Percentiles rank a stretch among this genome's conserved stretches.
Conservation (phyloP, 2,888 invertebrate species). For the Papilio gigon region DNA sequence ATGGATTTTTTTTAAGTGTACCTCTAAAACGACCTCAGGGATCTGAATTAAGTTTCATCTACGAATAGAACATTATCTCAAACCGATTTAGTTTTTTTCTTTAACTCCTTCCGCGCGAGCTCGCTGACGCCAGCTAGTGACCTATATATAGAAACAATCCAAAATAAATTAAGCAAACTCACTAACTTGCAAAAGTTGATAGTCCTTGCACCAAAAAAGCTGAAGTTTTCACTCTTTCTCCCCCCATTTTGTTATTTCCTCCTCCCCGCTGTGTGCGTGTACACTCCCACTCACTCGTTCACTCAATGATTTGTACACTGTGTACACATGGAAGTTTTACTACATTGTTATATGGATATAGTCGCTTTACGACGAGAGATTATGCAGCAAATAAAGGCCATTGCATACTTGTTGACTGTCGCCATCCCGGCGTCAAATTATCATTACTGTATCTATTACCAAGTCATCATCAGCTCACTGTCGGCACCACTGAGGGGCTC, state of each 20-base stretch:
- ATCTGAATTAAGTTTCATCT: too few relatives aligned
- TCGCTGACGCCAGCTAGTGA: too few relatives aligned
- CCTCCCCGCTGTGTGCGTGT: conserved; percentile 3
- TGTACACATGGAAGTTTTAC: conserved; percentile 23
- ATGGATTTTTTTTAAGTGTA: too few relatives aligned
- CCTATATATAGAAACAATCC: background rate
- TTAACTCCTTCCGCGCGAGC: too few relatives aligned
- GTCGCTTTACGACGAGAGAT: conserved; percentile 34
- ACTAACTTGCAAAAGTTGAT: conserved; percentile 63
- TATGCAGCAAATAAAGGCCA: conserved; percentile 24
- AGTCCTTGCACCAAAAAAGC: conserved; percentile 60
- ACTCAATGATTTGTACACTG: conserved; percentile 18
- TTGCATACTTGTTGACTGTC: conserved; percentile 14
- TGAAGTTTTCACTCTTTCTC: conserved; percentile 53
- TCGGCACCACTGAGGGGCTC: too few relatives aligned
- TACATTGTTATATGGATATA: conserved; percentile 41
- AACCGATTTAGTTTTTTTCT: too few relatives aligned
- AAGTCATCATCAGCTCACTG: too few relatives aligned
- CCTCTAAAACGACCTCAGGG: too few relatives aligned
- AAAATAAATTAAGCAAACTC: conserved; percentile 5
- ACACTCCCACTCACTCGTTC: background rate
- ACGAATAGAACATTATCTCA: too few relatives aligned
- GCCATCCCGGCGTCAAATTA: background rate
- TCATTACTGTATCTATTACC: background rate
- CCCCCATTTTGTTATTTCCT: conserved; percentile 49